Percentiles rank a stretch among this genome's conserved stretches.
These are phyloP conservation scores for Chironomus striatipennis DNA, from an alignment of 1,140 invertebrate species.

Conservation along the genomic window DNA sequence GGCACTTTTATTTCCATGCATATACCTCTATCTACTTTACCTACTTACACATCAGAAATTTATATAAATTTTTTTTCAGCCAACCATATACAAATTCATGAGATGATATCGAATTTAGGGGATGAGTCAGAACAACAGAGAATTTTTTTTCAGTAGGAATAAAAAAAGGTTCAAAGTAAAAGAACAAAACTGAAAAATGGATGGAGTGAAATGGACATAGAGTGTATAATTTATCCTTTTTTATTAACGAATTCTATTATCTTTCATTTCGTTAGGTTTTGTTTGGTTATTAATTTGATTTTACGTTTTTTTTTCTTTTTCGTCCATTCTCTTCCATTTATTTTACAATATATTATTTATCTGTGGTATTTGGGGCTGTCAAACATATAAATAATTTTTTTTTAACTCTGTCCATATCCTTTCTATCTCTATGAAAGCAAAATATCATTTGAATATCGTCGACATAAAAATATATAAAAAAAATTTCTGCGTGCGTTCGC, in stretches of 20 bases:
- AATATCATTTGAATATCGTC: neutral
- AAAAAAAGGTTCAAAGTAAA: neutral
- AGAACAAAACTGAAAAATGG: neutral
- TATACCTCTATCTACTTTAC: neutral
- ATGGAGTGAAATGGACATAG: neutral
- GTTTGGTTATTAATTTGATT: constrained; percentile 23
- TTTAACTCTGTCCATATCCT: too few species aligned
- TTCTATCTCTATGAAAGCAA: neutral
- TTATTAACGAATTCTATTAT: constrained; percentile 24
- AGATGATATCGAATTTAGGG: neutral
- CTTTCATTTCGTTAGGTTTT: constrained; percentile 1
- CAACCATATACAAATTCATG: neutral
- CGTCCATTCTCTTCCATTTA: neutral
- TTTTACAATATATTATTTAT: constrained; percentile 20
- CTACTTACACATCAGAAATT: neutral
- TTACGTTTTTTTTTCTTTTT: neutral
- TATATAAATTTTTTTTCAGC: neutral
- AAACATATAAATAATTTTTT: constrained; percentile 18
- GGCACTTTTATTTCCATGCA: neutral
- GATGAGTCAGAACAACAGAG: too few species aligned
- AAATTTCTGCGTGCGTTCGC: neutral
- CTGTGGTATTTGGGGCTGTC: constrained; percentile 10
- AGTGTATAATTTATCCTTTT: constrained; percentile 17
- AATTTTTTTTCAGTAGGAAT: too few species aligned
- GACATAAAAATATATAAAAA: neutral